Percentiles rank a stretch among this genome's conserved stretches.
Conservation (phyloP, 2,888 invertebrate species). For the Periphyllus acericola region DNA sequence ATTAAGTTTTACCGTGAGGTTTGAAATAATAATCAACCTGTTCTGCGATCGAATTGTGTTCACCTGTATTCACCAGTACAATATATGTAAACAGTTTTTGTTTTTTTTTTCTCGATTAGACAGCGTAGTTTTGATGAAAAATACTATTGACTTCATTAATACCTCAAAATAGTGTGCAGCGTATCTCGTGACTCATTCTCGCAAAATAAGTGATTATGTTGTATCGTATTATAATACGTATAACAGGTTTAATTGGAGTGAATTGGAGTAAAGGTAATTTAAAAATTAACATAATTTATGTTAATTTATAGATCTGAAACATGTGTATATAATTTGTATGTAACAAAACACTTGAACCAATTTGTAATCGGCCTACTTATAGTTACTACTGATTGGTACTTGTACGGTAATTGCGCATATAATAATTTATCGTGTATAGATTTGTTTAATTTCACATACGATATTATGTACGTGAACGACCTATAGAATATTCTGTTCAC, state of each 20-base stretch:
- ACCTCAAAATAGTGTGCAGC: not conserved
- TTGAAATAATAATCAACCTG: too few species aligned
- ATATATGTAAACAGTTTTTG: not conserved
- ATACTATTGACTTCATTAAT: not conserved
- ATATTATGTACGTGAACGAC: not conserved
- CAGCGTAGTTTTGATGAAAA: not conserved
- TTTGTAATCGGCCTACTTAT: not conserved
- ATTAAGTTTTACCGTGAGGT: too few species aligned
- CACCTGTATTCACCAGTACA: too few species aligned
- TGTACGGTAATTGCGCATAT: not conserved
- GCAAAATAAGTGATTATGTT: not conserved
- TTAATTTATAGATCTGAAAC: not conserved
- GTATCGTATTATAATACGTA: not conserved
- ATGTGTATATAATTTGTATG: not conserved
- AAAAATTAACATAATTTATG: not conserved
- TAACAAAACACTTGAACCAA: not conserved
- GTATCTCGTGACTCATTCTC: not conserved
- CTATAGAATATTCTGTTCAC: slow-evolving; percentile 56
- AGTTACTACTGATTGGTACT: not conserved
- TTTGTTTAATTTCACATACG: not conserved
- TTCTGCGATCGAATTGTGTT: too few species aligned
- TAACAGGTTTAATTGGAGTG: not conserved
- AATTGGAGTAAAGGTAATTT: not conserved
- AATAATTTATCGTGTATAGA: not conserved
- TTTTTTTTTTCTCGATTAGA: not conserved